These are phyloP conservation scores for Dione juno DNA, from an alignment of 2,888 invertebrate genomes.

Conservation along the genomic window DNA sequence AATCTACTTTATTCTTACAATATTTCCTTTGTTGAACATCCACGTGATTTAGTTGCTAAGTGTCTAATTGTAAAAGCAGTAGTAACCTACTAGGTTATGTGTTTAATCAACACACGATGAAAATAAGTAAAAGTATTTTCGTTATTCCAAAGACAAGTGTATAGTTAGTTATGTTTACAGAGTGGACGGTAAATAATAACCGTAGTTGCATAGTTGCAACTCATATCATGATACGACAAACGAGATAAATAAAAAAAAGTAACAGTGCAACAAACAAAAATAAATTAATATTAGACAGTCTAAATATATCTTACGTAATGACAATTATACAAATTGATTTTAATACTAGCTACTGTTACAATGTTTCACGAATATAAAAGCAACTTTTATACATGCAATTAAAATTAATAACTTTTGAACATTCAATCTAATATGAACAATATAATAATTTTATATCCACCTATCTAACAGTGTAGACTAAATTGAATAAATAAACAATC, in stretches of 20 bases:
- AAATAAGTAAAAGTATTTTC: background rate
- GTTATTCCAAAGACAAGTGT: background rate
- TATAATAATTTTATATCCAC: constrained; percentile 16
- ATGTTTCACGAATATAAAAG: background rate
- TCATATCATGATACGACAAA: too few relatives aligned
- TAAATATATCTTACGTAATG: background rate
- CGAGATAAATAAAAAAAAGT: too few relatives aligned
- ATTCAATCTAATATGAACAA: background rate
- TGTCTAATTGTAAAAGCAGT: background rate
- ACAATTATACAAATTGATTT: background rate
- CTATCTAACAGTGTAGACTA: constrained; percentile 21
- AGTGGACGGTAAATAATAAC: background rate
- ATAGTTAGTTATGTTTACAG: background rate
- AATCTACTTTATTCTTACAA: background rate
- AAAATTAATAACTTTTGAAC: background rate
- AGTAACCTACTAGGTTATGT: background rate
- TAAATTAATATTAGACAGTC: too few relatives aligned
- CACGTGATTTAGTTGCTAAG: background rate
- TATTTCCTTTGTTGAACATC: background rate
- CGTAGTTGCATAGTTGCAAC: background rate
- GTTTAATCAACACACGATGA: background rate
- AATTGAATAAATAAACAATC: constrained; percentile 45
- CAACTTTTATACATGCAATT: background rate
- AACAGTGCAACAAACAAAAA: too few relatives aligned
- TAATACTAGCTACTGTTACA: background rate